Conservation (phyloP, 2,888 invertebrate species). For the Ariolimax columbianus region DNA sequence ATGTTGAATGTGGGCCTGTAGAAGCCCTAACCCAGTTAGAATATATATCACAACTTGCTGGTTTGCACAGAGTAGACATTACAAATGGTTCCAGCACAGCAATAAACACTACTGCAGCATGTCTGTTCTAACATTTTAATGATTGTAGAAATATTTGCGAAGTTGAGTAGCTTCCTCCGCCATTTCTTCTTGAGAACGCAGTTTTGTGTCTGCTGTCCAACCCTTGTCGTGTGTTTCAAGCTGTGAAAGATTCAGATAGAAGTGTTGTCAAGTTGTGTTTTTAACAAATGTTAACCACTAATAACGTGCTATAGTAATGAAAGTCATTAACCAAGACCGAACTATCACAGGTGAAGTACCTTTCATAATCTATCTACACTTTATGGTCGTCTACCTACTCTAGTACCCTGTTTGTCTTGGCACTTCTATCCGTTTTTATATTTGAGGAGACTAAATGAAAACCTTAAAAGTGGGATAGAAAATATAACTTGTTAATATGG, state of each 20-base stretch:
- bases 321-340: neutral
- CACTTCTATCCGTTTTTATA: too few species aligned
- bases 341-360: neutral
- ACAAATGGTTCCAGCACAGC: neutral
- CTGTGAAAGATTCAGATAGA: conserved; percentile 56
- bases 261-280: neutral
- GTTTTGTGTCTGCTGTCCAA: conserved; percentile 58
- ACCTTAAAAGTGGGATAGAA: too few species aligned
- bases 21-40: neutral
- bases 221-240: conserved; percentile 85
- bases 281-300: neutral
- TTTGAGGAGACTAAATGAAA: too few species aligned
- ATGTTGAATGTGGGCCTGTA: too few species aligned
- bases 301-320: neutral
- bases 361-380: neutral
- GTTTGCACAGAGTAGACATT: neutral
- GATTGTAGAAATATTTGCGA: conserved; percentile 37
- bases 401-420: too few species aligned
- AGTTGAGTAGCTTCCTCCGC: conserved; percentile 80
- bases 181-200: conserved; percentile 83
- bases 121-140: neutral
- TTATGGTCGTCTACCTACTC: too few species aligned
- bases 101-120: neutral
- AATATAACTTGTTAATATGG: too few species aligned
- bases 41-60: neutral